These are phyloP conservation scores for Montipora cactus DNA, from an alignment of 64 coral and sea anemone genomes.

Conservation along the genomic window DNA sequence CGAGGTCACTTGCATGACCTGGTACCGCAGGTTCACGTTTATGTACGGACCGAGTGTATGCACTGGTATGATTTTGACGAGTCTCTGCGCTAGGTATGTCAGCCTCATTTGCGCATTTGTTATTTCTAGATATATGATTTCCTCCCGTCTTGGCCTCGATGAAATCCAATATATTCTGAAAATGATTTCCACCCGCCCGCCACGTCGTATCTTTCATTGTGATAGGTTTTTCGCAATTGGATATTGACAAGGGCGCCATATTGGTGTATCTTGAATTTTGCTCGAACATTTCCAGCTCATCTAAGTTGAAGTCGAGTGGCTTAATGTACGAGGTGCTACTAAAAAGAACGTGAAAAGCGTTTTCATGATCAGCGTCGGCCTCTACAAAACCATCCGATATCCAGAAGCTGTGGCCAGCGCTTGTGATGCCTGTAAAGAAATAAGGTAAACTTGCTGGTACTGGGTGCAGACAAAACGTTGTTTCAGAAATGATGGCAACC, in stretches of 20 bases:
- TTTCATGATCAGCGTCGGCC: constrained; percentile 37
- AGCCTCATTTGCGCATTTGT: not conserved
- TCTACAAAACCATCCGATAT: constrained; percentile 63
- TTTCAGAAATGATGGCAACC: too few species aligned
- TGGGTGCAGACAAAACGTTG: too few species aligned
- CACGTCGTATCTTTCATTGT: not conserved
- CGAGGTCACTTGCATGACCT: constrained; percentile 27
- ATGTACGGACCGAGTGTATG: constrained; percentile 37
- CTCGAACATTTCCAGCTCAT: constrained; percentile 86
- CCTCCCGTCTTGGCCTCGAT: constrained; percentile 84
- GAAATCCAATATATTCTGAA: constrained; percentile 90
- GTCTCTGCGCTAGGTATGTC: not conserved
- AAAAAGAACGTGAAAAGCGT: constrained; percentile 72
- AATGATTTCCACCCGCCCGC: constrained; percentile 66
- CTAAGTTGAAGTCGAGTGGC: constrained; percentile 75
- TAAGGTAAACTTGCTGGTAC: not conserved
- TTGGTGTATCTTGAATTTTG: not conserved
- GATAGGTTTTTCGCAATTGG: not conserved
- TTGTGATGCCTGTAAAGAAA: not conserved
- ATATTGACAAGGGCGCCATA: not conserved
- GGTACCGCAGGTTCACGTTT: not conserved
- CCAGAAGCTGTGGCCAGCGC: constrained; percentile 72
- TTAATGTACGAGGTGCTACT: constrained; percentile 73
- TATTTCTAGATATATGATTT: not conserved
- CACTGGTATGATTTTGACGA: not conserved